These are phyloP conservation scores for Oncopeltus fasciatus DNA, from an alignment of 1,140 invertebrate genomes.

Conservation along the genomic window DNA sequence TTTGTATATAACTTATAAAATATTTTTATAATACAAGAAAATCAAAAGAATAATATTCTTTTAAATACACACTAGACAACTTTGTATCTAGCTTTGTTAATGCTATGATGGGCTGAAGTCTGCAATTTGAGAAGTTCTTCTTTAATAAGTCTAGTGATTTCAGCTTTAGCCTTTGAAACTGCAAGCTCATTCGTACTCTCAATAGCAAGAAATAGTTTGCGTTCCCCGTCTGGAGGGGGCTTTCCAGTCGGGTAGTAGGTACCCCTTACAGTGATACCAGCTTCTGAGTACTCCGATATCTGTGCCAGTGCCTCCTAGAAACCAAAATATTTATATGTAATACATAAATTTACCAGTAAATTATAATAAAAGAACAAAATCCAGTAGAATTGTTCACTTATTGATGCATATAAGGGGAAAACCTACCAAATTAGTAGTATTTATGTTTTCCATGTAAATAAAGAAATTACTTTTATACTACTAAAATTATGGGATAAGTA, in stretches of 20 bases:
- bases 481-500: too few relatives aligned
- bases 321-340: too few relatives aligned
- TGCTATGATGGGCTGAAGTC: constrained; percentile 69
- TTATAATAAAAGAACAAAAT: too few relatives aligned
- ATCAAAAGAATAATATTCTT: neutral
- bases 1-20: neutral
- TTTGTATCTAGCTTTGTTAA: constrained; percentile 88
- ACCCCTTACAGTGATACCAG: constrained; percentile 95
- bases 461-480: too few relatives aligned
- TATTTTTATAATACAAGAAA: neutral
- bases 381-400: too few relatives aligned
- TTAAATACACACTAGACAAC: constrained; percentile 51
- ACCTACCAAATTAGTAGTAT: too few relatives aligned
- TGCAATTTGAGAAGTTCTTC: constrained; percentile 91
- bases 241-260: constrained; percentile 89
- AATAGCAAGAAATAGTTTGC: constrained; percentile 96
- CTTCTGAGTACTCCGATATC: constrained; percentile 97
- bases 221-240: constrained; percentile 78
- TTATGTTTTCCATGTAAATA: too few relatives aligned
- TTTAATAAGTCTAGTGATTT: constrained; percentile 94
- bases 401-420: too few relatives aligned
- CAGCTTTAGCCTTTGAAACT: constrained; percentile 93
- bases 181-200: constrained; percentile 94
- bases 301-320: constrained; percentile 85
- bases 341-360: too few relatives aligned